Evolutionary conservation across 2,797 vertebrate genomes (phyloP), one percentile per base, ranked within the genome.

Genomic region (Amblyraja radiata): DNA sequence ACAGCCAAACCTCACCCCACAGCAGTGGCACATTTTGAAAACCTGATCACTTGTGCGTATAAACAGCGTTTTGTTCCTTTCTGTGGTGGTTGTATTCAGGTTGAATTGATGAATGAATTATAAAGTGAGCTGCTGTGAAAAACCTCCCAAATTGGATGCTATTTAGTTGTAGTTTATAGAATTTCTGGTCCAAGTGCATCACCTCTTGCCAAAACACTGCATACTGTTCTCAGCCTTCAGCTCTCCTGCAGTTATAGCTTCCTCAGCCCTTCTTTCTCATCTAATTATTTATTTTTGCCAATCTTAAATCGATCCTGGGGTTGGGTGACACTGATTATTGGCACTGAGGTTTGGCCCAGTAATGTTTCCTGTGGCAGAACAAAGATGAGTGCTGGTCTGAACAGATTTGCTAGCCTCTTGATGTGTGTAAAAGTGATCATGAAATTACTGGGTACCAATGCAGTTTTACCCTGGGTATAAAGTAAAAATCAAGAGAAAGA

Each of bases 1-100:
- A 5, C 71, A 28, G 71, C 90, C 90, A 92, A 76, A n/a, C 39
- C 39, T 92, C 90, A n/a, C 71, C 90, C 90, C 73, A n/a, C 46
- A 76, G 28, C 90, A 28, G 71, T 54, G 73, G 71, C 68, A 54
- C 36, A 92, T 76, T 92, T 92, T 92, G 46, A 54, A 92, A 92
- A 28, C 90, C 36, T 73, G 76, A 92, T 76, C 90, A 76, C 68
- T 76, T 90, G 39, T 76, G 90, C 25, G 11, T 76, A 76, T 92
- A 92, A 92, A 92, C 71, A 92, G 46, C 23, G 46, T 92, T 92
- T 92, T 92, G 90, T 92, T 92, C 71, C 46, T n/a, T 46, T 92
- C 36, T 92, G 68, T 76, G 36, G 90, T 76, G 39, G 90, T 92
- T 92, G 74, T 92, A 92, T 92, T 92, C 68, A 92, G 39, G 28